Percentiles rank a stretch among this genome's conserved stretches.
Conservation (phyloP, 2,113 vertebrate species). For the Bos javanicus region DNA sequence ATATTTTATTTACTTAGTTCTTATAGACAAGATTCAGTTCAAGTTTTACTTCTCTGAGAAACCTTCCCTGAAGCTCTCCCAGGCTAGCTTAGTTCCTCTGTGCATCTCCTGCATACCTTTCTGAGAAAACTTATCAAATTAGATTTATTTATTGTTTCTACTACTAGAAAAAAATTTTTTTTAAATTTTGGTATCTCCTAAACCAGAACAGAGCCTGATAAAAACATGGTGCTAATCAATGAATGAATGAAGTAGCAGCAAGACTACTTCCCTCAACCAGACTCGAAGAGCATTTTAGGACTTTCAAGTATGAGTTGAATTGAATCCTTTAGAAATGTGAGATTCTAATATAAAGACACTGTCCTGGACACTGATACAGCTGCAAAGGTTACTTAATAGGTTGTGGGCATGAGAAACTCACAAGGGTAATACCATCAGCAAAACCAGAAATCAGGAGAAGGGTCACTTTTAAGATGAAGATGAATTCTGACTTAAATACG, state of each 20-base stretch:
- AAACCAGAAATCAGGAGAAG: not conserved
- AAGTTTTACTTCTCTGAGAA: conserved; percentile 35
- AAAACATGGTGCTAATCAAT: not conserved
- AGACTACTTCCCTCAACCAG: not conserved
- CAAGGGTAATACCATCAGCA: not conserved
- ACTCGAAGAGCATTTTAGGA: not conserved
- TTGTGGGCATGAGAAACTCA: not conserved
- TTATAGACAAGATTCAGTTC: not conserved
- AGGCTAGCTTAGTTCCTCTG: not conserved
- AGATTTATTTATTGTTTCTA: not conserved
- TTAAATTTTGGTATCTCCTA: not conserved
- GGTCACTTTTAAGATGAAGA: not conserved
- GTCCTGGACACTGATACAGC: not conserved
- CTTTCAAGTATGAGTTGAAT: not conserved
- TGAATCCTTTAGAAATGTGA: not conserved
- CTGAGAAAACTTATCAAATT: conserved; percentile 22
- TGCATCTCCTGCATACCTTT: not conserved
- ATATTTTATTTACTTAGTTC: conserved; percentile 15
- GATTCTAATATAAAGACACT: not conserved
- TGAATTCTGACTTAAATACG: not conserved
- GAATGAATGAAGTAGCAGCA: not conserved
- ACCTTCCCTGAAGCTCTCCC: not conserved
- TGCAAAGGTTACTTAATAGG: not conserved
- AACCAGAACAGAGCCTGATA: not conserved
- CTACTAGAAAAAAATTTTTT: not conserved